phyloP scores from a whole-genome alignment of 2,797 vertebrate species.

The Trachops cirrhosus region DNA sequence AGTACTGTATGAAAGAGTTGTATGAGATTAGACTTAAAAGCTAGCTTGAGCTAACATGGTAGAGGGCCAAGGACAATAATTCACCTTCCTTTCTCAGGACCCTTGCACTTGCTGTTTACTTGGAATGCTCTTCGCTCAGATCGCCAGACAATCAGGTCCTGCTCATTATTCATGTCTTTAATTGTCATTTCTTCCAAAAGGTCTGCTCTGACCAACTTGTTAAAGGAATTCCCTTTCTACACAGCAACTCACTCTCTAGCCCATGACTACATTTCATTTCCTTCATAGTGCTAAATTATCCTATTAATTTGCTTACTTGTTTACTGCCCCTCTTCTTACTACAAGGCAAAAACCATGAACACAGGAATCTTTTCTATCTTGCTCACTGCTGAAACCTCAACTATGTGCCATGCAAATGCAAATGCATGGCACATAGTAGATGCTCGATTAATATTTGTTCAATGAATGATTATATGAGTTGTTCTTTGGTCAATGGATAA shows the following conservation, averaged over 20 bases:
- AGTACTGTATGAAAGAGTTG: not conserved
- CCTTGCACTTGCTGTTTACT: not conserved
- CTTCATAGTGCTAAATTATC: not conserved
- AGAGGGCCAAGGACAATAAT: not conserved
- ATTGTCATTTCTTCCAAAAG: not conserved
- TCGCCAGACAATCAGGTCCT: not conserved
- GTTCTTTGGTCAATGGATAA: not conserved
- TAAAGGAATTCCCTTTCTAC: not conserved
- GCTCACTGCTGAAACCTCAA: not conserved
- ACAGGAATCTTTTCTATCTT: not conserved
- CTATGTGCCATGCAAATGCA: not conserved
- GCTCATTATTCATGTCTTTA: not conserved
- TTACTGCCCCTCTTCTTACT: not conserved
- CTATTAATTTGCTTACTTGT: not conserved
- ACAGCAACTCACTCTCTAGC: not conserved
- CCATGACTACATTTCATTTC: not conserved
- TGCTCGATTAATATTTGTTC: slow-evolving; percentile 3
- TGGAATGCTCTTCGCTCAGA: not conserved
- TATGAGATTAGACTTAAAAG: not conserved
- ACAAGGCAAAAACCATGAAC: not conserved
- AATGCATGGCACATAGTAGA: not conserved
- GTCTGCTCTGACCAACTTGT: not conserved
- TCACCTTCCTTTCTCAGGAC: not conserved
- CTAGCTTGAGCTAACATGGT: not conserved
- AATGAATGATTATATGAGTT: not conserved